Percentiles rank a stretch among this genome's conserved stretches.
These are phyloP conservation scores for Chymomyza amoena DNA, from an alignment of 2,888 invertebrate species.

Conservation along the genomic window DNA sequence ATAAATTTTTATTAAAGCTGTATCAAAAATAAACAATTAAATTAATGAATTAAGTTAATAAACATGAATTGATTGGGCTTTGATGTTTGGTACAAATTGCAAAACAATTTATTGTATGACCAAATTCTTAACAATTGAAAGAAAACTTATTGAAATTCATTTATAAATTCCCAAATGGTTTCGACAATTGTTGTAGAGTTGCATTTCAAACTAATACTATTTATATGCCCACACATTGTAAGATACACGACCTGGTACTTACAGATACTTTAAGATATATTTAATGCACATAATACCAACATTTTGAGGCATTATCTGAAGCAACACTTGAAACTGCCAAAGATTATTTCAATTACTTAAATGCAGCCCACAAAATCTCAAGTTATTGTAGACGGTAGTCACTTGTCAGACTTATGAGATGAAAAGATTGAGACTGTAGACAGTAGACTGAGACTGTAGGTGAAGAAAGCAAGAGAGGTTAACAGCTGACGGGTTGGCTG, in stretches of 20 bases:
- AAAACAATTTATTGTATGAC: not conserved
- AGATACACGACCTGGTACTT: not conserved
- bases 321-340: not conserved
- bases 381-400: not conserved
- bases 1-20: not conserved
- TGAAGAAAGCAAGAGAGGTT: not conserved
- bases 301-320: not conserved
- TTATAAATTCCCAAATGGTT: not conserved
- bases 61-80: not conserved
- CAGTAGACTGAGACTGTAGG: not conserved
- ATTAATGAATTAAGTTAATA: not conserved
- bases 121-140: not conserved
- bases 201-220: not conserved
- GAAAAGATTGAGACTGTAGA: not conserved
- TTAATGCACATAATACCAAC: not conserved
- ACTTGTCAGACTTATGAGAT: not conserved
- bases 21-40: not conserved
- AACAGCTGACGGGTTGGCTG: constrained; percentile 17
- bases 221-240: too few species aligned
- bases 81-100: not conserved
- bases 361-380: not conserved
- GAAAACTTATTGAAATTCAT: not conserved
- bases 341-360: constrained; percentile 2
- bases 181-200: not conserved
- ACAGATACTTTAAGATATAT: not conserved